These are phyloP conservation scores for Vireo altiloquus DNA, from an alignment of 2,113 vertebrate genomes.

Conservation along the genomic window DNA sequence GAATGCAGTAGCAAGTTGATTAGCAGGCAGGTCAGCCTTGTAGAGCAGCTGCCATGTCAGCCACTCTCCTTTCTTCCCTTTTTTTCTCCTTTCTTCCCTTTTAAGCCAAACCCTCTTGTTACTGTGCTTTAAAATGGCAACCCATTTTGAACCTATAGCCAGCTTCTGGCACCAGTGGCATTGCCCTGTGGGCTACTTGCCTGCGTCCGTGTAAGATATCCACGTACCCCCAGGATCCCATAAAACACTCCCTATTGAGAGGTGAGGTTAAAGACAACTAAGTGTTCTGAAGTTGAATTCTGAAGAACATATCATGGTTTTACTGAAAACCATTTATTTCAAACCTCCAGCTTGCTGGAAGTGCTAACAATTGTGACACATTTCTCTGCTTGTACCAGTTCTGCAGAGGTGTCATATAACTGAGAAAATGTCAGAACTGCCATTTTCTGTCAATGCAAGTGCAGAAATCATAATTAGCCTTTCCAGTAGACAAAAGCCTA, in stretches of 20 bases:
- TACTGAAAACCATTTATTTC: not conserved
- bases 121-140: not conserved
- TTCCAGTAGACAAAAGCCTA: not conserved
- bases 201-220: fast-evolving
- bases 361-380: not conserved
- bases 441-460: not conserved
- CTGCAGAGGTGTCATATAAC: not conserved
- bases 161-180: not conserved
- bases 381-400: not conserved
- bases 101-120: not conserved
- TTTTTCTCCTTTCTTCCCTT: not conserved
- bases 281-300: not conserved
- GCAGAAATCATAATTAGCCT: not conserved
- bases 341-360: not conserved
- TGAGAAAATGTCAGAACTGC: not conserved
- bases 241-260: not conserved
- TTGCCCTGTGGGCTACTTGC: not conserved
- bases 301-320: not conserved
- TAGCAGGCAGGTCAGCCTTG: not conserved
- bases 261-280: not conserved
- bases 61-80: not conserved
- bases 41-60: not conserved
- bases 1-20: not conserved
- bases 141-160: not conserved
- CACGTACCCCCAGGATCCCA: no score